Percentiles rank a stretch among this genome's conserved stretches.
These are phyloP conservation scores for Crax fasciolata DNA, from an alignment of 2,797 vertebrate genomes.

Conservation along the genomic window DNA sequence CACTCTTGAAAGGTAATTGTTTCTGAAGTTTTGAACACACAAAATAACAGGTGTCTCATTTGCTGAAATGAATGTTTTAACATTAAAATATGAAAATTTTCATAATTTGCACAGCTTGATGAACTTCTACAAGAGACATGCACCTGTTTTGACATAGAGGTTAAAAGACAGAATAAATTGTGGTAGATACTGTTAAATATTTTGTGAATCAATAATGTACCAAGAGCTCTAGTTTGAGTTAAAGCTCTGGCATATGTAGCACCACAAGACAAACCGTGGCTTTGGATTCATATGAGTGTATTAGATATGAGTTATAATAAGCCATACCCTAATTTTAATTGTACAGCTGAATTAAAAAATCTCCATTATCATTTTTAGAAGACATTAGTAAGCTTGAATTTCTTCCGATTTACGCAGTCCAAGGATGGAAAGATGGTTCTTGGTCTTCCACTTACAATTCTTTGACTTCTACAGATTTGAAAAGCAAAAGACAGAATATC, in stretches of 20 bases:
- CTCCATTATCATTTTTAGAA: background rate
- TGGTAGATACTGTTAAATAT: background rate
- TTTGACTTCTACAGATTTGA: background rate
- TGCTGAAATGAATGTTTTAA: background rate
- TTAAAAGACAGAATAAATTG: background rate
- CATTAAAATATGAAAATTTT: constrained; percentile 30
- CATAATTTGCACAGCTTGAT: constrained; percentile 17
- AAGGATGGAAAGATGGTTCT: background rate
- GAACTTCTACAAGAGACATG: background rate
- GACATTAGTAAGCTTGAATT: background rate
- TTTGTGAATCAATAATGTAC: background rate
- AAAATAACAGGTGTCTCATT: constrained; percentile 20
- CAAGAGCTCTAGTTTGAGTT: background rate
- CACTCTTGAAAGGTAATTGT: constrained; percentile 19
- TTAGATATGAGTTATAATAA: background rate
- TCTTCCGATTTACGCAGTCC: background rate
- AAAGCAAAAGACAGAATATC: background rate
- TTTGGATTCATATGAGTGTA: background rate
- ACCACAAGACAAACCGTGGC: background rate
- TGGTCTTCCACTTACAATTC: background rate
- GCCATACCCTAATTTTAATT: background rate
- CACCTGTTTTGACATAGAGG: background rate
- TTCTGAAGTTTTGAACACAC: constrained; percentile 21
- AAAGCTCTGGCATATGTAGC: background rate
- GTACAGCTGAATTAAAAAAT: background rate